These are phyloP conservation scores for Strigops habroptila DNA, from an alignment of 2,113 vertebrate species.

Conservation along the genomic window DNA sequence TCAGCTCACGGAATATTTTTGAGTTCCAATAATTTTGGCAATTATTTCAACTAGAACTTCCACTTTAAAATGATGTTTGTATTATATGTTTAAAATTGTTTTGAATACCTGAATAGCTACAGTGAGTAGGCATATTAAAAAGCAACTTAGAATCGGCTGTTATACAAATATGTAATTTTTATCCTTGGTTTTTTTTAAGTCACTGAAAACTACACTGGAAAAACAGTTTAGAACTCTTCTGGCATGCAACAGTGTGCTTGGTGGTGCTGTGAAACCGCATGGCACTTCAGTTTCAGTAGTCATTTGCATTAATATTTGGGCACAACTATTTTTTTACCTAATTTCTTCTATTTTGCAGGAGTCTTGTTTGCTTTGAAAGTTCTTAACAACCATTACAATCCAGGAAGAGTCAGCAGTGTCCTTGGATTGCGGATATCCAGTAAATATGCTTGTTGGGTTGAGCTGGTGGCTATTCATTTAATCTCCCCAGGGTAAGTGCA, in stretches of 20 bases:
- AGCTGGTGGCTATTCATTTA: slow-evolving; percentile 89
- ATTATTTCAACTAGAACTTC: not conserved
- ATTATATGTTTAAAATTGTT: not conserved
- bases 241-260: not conserved
- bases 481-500: slow-evolving; percentile 83
- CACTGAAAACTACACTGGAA: not conserved
- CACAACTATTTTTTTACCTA: not conserved
- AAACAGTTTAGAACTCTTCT: not conserved
- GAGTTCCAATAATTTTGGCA: not conserved
- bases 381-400: slow-evolving; percentile 86
- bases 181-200: not conserved
- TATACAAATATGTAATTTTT: rapidly evolving
- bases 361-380: slow-evolving; percentile 96
- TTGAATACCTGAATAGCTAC: not conserved
- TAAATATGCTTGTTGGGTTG: slow-evolving; percentile 88
- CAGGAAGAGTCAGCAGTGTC: slow-evolving; percentile 79
- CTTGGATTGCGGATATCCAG: slow-evolving; percentile 83
- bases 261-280: not conserved
- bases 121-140: not conserved
- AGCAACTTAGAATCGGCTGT: not conserved
- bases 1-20: not conserved
- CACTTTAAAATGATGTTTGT: not conserved
- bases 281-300: not conserved
- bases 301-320: not conserved
- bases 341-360: slow-evolving; percentile 74